These are phyloP conservation scores for Sturnira hondurensis DNA, from an alignment of 2,113 vertebrate genomes.

Conservation along the genomic window DNA sequence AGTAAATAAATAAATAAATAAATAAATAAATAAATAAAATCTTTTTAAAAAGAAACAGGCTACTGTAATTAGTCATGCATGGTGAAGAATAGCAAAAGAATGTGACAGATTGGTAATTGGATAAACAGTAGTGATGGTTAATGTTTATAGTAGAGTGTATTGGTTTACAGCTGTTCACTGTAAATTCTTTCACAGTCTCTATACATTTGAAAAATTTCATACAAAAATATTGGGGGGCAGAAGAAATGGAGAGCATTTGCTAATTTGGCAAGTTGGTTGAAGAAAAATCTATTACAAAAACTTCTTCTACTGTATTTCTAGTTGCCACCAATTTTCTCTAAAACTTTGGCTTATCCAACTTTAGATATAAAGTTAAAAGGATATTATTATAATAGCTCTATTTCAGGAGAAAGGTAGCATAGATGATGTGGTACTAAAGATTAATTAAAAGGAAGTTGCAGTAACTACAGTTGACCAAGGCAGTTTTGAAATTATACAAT, in stretches of 20 bases:
- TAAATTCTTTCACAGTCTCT: not conserved
- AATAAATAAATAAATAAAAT: too few relatives aligned
- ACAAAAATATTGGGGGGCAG: not conserved
- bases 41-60: too few relatives aligned
- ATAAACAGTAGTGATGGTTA: not conserved
- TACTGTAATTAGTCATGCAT: not conserved
- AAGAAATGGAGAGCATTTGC: not conserved
- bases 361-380: not conserved
- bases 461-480: not conserved
- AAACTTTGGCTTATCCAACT: not conserved
- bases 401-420: not conserved
- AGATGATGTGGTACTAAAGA: not conserved
- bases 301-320: not conserved
- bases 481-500: not conserved
- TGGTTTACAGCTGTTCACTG: not conserved
- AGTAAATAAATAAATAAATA: too few relatives aligned
- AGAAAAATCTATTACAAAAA: not conserved
- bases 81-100: not conserved
- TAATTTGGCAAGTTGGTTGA: not conserved
- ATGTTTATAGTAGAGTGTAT: not conserved
- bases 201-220: not conserved
- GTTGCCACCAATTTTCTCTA: not conserved
- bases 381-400: not conserved
- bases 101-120: not conserved
- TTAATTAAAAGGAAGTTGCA: not conserved